Evolutionary conservation across 2,113 vertebrate genomes (phyloP).

Genomic region (Formicarius rufipectus): DNA sequence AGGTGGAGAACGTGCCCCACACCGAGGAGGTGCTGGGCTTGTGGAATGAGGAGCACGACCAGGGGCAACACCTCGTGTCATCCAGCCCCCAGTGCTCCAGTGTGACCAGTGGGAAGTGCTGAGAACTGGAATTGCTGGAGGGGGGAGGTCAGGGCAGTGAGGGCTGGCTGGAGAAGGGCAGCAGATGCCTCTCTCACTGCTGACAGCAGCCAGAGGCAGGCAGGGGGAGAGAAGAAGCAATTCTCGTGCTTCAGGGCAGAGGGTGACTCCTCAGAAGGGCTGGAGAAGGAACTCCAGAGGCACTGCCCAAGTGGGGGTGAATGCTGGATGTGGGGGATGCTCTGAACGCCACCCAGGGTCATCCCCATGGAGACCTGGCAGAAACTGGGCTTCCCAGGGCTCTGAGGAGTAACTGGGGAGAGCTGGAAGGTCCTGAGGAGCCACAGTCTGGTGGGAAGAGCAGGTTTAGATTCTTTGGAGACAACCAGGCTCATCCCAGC

Average conservation of each 20-base stretch:
- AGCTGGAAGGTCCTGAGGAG: neutral
- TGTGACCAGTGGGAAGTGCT: neutral
- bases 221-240: neutral
- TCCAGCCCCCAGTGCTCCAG: neutral
- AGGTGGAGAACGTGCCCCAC: neutral
- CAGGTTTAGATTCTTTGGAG: neutral
- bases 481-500: neutral
- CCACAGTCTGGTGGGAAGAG: neutral
- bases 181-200: neutral
- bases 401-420: neutral
- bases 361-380: fast-evolving
- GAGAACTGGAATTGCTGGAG: neutral
- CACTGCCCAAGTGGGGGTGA: neutral
- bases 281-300: neutral
- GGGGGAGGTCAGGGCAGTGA: neutral
- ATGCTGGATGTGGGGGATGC: neutral
- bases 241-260: neutral
- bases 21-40: neutral
- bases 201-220: neutral
- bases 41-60: neutral
- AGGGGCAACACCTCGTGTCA: fast-evolving
- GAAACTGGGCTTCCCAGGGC: neutral
- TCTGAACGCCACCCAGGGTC: neutral
- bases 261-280: neutral
- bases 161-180: neutral